A percentile compares a stretch with the other conserved stretches of the same genome.
These are phyloP conservation scores for Catostomus latipinnis DNA, from an alignment of 2,797 vertebrate species.

Conservation along the genomic window DNA sequence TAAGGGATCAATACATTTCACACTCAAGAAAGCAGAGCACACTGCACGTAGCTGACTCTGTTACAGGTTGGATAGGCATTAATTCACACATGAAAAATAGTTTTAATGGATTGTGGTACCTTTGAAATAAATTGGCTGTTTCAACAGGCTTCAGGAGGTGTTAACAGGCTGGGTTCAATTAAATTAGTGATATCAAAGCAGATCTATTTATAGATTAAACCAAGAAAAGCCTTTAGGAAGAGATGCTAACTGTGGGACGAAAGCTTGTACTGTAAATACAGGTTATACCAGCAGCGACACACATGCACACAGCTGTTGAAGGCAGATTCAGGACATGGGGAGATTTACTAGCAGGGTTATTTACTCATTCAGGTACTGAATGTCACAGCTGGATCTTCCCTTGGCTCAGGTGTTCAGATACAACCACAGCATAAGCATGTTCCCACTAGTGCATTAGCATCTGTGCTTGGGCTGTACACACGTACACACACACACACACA, in stretches of 20 bases:
- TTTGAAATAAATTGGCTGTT: slow-evolving; percentile 12
- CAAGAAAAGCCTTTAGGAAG: slow-evolving; percentile 34
- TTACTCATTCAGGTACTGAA: slow-evolving; percentile 44
- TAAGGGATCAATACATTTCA: slow-evolving; percentile 10
- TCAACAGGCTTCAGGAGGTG: slow-evolving; percentile 23
- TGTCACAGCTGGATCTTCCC: slow-evolving; percentile 15
- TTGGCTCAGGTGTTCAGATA: slow-evolving; percentile 28
- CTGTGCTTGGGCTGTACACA: not conserved
- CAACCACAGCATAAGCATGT: not conserved
- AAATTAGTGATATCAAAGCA: slow-evolving; percentile 41
- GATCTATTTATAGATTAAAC: slow-evolving; percentile 41
- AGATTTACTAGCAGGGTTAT: slow-evolving; percentile 26
- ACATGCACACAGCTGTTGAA: slow-evolving; percentile 30
- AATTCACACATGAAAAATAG: slow-evolving; percentile 1
- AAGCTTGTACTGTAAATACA: slow-evolving; percentile 29
- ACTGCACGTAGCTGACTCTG: too few species aligned
- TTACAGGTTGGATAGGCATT: not conserved
- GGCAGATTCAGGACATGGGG: slow-evolving; percentile 2
- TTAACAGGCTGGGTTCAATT: slow-evolving; percentile 13
- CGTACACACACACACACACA: slow-evolving; percentile 11
- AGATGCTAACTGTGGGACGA: not conserved
- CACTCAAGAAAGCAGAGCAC: not conserved
- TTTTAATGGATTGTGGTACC: not conserved
- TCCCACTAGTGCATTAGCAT: not conserved
- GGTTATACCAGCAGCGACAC: slow-evolving; percentile 20